Evolutionary conservation across 2,113 vertebrate genomes (phyloP), one percentile per base, ranked within the genome.

Genomic region (Thymallus thymallus): DNA sequence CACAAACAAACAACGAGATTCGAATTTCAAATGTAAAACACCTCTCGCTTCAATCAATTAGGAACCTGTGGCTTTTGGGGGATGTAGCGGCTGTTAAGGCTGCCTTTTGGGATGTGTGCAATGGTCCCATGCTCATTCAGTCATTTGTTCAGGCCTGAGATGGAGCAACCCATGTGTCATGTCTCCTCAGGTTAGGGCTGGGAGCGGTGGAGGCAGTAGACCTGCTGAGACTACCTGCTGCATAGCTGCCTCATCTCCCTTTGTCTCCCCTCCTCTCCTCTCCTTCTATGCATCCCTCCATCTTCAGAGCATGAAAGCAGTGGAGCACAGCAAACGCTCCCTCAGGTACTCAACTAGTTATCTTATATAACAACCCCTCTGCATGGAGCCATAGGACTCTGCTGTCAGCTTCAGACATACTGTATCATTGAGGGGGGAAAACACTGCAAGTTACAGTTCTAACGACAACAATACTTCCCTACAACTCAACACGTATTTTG

Each of bases 301-400:
- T 41, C 35, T 85, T 80, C 71, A 67, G 67, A 71, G 68, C 26
- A 22, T 72, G 72, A 83, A 80, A 84, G 75, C 75, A 75, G 77
- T n/a, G 55, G 48, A 63, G 73, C 77, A 76, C 76, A 69, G 78
- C 63, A 78, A 86, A 80, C 74, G 76, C 76, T 80, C 77, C 86
- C 85, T 71, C 74, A 81, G 76, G 79, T 87, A 71, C 81, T 80
- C 71, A 16, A 18, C 48, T 51, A 51, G 48, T 16, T 75, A 67
- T 73, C 77, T 87, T 67, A 77, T 66, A 58, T 64, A 80, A 84
- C 80, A 72, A 71, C 66, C 65, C 79, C 72, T 41, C 71, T 77
- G 65, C 75, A 60, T 71, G 45, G 67, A 64, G 14, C 32, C 69
- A 74, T 76, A 72, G 70, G 72, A 80, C 45, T 74, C 69, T 64